Evolutionary conservation across 2,888 invertebrate species (phyloP), one percentile per base, ranked within the genome.

Genomic region (Eilema caniola): DNA sequence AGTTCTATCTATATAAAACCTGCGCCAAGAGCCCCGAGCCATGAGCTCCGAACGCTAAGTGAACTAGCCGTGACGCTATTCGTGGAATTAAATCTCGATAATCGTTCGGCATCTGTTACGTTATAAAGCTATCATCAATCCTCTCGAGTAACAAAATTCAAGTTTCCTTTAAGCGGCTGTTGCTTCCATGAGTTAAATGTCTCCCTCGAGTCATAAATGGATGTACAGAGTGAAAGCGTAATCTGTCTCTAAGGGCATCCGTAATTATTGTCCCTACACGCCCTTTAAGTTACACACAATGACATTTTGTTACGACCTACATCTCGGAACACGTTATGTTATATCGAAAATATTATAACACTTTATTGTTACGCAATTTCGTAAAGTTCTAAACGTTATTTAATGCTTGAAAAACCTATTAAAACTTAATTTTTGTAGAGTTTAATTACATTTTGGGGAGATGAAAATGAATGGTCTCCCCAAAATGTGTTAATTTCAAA

Each of bases 241-340:
- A 81, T 81, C 74, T 69, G 73, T 73, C 81, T 81, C 81, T 68
- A 68, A 68, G 72, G 81, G 64, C 70, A 66, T 62, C 61, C 64
- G 25, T 76, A 76, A 81, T 81, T 76, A 81, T 75, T 66, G 70
- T 60, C 59, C 69, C 62, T 71, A 69, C 57, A 62, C 10, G 63
- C 62, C 71, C 60, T 70, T 72, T 33, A 59, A 69, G 61, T n/a
- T 60, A 12, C 23, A 16, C n/a, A 23, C 62, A 73, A 71, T 71
- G 70, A 72, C 71, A 76, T 79, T 78, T 76, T 28, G 73, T 53
- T 70, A 79, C 72, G 24, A 73, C 57, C 62, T 62, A 28, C 20
- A 66, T 71, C 65, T 62, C 53, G 0, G 53, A 53, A 16, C 8
- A 53, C 20, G 47, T 47, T 47, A 47, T 47, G 16, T 20, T 47